Evolutionary conservation across 2,797 vertebrate species (phyloP).

Genomic region (Centropyge bicolor): DNA sequence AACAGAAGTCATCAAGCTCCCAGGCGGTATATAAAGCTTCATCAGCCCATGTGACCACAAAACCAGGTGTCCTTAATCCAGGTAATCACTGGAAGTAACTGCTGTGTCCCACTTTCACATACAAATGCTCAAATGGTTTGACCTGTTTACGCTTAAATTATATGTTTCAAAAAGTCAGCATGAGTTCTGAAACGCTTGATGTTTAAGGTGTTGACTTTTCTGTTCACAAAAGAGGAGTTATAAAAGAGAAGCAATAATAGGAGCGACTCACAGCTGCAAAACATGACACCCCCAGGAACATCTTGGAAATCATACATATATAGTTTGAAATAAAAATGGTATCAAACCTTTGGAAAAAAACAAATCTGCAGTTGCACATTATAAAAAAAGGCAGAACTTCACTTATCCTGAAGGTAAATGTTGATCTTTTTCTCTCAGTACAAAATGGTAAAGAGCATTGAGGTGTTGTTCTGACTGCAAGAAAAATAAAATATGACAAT

Average conservation of each 20-base stretch:
- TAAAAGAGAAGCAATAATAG: no score
- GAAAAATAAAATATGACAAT: background rate
- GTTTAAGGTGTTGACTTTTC: background rate
- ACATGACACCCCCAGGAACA: conserved; percentile 1
- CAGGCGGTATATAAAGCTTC: background rate
- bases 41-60: background rate
- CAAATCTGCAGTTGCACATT: no score
- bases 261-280: background rate
- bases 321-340: background rate
- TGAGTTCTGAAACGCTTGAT: conserved; percentile 1
- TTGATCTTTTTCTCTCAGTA: no score
- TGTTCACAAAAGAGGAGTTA: background rate
- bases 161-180: conserved; percentile 15
- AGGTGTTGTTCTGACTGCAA: no score
- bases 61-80: conserved; percentile 9
- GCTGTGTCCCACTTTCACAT: background rate
- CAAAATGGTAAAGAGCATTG: no score
- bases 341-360: background rate
- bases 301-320: background rate
- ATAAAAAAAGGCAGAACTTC: no score
- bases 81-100: conserved; percentile 15
- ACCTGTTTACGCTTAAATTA: background rate
- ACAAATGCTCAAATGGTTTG: background rate
- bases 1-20: background rate
- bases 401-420: no score